These are phyloP conservation scores for Todus mexicanus DNA, from an alignment of 2,797 vertebrate genomes.

Conservation along the genomic window DNA sequence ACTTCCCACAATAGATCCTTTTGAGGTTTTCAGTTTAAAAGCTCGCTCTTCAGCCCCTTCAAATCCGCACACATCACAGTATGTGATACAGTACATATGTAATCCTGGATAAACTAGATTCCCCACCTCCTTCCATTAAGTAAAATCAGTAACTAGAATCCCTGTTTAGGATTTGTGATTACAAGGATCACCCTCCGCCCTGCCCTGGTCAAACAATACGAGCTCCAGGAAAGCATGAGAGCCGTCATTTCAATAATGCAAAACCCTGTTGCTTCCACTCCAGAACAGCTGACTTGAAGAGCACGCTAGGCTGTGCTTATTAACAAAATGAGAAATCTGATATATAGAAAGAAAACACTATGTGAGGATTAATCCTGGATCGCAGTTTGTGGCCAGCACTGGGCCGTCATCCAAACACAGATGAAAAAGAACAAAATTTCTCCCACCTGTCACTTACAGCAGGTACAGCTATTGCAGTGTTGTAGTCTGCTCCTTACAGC, in stretches of 20 bases:
- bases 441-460: constrained; percentile 68
- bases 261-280: constrained; percentile 63
- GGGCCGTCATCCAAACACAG: constrained; percentile 65
- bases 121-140: constrained; percentile 14
- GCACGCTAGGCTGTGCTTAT: constrained; percentile 68
- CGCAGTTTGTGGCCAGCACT: constrained; percentile 65
- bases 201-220: constrained; percentile 43
- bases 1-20: not conserved
- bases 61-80: not conserved
- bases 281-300: constrained; percentile 77
- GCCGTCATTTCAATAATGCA: constrained; percentile 71
- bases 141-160: constrained; percentile 45
- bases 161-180: constrained; percentile 49
- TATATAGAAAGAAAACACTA: constrained; percentile 77
- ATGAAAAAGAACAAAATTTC: constrained; percentile 18
- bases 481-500: not conserved
- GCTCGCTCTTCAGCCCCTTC: not conserved
- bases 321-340: constrained; percentile 80
- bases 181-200: not conserved
- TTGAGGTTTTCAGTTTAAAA: not conserved
- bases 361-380: constrained; percentile 71
- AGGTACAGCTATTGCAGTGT: constrained; percentile 48
- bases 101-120: constrained; percentile 62
- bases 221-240: constrained; percentile 46
- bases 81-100: not conserved